These are phyloP conservation scores for Formica aserva DNA, from an alignment of 2,888 invertebrate species.

Conservation along the genomic window DNA sequence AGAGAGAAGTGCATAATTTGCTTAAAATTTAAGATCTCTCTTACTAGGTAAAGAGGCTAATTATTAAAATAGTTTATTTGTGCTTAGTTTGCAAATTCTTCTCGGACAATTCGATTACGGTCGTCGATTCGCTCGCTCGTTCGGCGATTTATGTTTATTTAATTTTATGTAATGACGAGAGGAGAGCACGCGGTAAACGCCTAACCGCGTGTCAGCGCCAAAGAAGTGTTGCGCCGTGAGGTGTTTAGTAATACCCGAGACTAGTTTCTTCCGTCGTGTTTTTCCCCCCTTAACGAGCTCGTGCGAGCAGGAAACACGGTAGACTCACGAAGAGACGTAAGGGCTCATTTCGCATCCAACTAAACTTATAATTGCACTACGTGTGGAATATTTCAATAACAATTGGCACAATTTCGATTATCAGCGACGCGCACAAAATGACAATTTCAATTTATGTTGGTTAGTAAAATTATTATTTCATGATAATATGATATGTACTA, in stretches of 20 bases:
- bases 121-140: constrained; percentile 17
- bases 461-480: constrained; percentile 27
- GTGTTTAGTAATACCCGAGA: constrained; percentile 49
- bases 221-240: constrained; percentile 49
- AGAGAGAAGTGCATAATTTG: background rate
- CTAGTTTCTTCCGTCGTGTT: constrained; percentile 51
- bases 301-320: constrained; percentile 32
- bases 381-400: constrained; percentile 10
- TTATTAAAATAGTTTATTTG: constrained; percentile 5
- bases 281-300: constrained; percentile 43
- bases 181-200: constrained; percentile 43
- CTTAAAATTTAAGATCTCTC: background rate
- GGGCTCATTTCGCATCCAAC: constrained; percentile 29
- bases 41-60: background rate
- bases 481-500: background rate
- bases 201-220: constrained; percentile 52
- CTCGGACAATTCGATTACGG: background rate
- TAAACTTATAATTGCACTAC: constrained; percentile 20
- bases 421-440: constrained; percentile 14
- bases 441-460: constrained; percentile 9
- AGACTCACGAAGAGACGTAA: constrained; percentile 23
- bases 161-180: constrained; percentile 54
- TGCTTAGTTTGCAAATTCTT: background rate
- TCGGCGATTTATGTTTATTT: constrained; percentile 55
- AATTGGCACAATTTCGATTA: constrained; percentile 16